phyloP scores from a whole-genome alignment of 2,888 invertebrate species.

The Calliphora vomitoria region DNA sequence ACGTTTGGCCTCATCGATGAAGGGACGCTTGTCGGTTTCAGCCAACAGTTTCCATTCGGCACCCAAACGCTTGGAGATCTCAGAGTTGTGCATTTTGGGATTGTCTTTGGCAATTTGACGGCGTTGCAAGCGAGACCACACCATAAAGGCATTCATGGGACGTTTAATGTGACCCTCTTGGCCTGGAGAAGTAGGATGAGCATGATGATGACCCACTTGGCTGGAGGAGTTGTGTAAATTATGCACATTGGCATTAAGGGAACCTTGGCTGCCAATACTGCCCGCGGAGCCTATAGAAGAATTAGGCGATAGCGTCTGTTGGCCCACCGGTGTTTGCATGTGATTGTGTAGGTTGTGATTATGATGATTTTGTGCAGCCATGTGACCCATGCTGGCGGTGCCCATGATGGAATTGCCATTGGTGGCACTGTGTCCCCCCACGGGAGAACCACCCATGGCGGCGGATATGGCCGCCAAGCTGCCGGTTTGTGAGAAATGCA shows the following conservation, averaged over 20 bases:
- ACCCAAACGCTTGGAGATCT: conserved; percentile 95
- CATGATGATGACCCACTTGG: conserved; percentile 75
- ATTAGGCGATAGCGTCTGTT: conserved; percentile 82
- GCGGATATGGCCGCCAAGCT: conserved; percentile 82
- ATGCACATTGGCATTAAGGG: conserved; percentile 74
- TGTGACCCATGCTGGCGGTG: conserved; percentile 82
- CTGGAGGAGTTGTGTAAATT: conserved; percentile 62
- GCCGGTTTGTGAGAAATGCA: conserved; percentile 83
- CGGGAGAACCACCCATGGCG: conserved; percentile 83
- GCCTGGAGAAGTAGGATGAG: conserved; percentile 82
- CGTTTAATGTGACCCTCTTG: conserved; percentile 94
- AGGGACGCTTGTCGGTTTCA: conserved; percentile 95
- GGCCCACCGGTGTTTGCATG: conserved; percentile 77
- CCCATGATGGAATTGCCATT: conserved; percentile 80
- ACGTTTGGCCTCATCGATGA: conserved; percentile 97
- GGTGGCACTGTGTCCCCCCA: conserved; percentile 80
- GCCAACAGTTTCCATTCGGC: conserved; percentile 96
- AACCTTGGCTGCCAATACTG: conserved; percentile 77
- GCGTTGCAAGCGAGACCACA: conserved; percentile 95
- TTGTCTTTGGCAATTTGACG: conserved; percentile 97
- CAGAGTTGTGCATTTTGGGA: conserved; percentile 96
- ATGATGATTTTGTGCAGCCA: conserved; percentile 73
- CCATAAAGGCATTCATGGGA: conserved; percentile 99
- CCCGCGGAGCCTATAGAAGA: conserved; percentile 82
- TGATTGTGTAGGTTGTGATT: conserved; percentile 64